Base-by-base conservation (phyloP, 2,888 invertebrate species). In the Tinea trinotella region DNA sequence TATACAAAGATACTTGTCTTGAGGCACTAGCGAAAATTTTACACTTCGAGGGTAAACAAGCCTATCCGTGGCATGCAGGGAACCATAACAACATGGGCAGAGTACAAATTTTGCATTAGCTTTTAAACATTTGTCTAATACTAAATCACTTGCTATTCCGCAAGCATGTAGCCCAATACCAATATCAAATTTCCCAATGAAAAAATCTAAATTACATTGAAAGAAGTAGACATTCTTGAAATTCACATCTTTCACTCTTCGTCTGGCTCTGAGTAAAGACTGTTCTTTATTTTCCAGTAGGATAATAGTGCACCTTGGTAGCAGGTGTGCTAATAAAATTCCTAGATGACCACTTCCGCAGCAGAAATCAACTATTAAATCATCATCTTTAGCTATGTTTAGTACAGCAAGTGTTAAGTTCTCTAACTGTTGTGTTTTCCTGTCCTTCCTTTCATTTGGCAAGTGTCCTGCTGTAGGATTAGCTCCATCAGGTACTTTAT, bases 41-140 rank as follows among this genome's bases (percentile, higher is more conserved):
- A 70, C 67, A 73, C 97, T 97, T 59, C 94, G 87, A 0, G 98
- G 97, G 76, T 97, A 98, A 0, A 83, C 81, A 49, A 97, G 82
- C 60, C 92, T 90, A 61, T 94, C 91, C 63, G 95, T 95, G 58
- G 91, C 88, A 73, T 93, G 92, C 10, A 98, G 88, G 1, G 92
- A 92, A 1, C 98, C 98, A 77, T 98, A 98, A 70, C 98, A 98
- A 71, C 98, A 98, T 0, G 98, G 98, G 66, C 96, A 96, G 54
- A 95, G 88, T 0, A 97, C 92, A 83, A 98, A 97, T 59, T 92
- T 89, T 0, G 97, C 97, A 55, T 87, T 87, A 10, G 88, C 89
- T 49, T 88, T 80, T 10, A 94, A 87, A 71, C 98, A 98, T 67
- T 93, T 92, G 62, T 93, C 90, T 52, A 98, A 85, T 0, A 98